Percentiles rank a stretch among this genome's conserved stretches.
These are phyloP conservation scores for Carassius auratus DNA, from an alignment of 2,113 vertebrate genomes.

Conservation along the genomic window DNA sequence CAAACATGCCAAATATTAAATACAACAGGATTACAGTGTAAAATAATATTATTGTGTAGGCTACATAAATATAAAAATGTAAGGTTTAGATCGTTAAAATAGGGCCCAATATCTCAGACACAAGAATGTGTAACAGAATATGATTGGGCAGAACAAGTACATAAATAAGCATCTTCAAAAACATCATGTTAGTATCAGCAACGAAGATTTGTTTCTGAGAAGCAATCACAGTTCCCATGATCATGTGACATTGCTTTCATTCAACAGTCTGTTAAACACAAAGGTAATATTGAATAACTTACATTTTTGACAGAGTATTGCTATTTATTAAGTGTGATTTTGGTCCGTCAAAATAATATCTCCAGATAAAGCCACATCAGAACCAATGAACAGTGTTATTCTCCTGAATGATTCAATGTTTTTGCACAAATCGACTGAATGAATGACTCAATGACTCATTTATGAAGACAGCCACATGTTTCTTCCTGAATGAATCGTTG, in stretches of 20 bases:
- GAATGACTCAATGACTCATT: not conserved
- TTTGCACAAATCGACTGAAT: no score
- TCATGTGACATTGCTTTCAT: not conserved
- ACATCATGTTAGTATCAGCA: no score
- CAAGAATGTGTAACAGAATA: not conserved
- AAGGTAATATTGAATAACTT: not conserved
- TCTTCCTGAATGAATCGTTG: not conserved
- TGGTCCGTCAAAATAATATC: not conserved
- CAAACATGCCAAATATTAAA: no score
- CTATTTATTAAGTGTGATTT: not conserved
- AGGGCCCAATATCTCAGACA: no score
- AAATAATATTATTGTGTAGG: no score
- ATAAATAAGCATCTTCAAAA: not conserved
- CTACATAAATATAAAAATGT: no score
- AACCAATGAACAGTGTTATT: not conserved
- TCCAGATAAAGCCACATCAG: not conserved
- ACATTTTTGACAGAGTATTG: not conserved
- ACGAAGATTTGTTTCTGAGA: no score
- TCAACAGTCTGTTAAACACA: not conserved
- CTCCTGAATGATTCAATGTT: not conserved
- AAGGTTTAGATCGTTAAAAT: no score
- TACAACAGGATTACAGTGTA: no score
- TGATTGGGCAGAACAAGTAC: not conserved
- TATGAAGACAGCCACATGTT: not conserved
- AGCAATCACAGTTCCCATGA: no score